Percentiles rank a stretch among this genome's conserved stretches.
These are phyloP conservation scores for Cottus gobio DNA, from an alignment of 2,113 vertebrate species.

Conservation along the genomic window DNA sequence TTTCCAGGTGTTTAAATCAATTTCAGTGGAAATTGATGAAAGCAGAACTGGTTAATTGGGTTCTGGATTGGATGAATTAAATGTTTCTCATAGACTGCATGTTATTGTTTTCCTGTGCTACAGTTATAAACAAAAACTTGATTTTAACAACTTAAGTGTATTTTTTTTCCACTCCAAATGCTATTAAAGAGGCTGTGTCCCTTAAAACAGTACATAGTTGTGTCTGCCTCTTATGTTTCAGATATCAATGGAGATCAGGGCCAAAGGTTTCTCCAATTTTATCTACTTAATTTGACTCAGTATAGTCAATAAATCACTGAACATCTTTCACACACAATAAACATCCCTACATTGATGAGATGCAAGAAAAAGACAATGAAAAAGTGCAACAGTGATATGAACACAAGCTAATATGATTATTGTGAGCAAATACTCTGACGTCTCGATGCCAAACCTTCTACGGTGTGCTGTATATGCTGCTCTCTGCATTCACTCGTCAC, in stretches of 20 bases:
- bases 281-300: no score
- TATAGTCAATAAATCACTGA: no score
- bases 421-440: no score
- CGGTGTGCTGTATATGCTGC: no score
- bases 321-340: no score
- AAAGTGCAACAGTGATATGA: no score
- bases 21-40: conserved; percentile 70
- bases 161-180: conserved; percentile 85
- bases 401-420: no score
- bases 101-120: conserved; percentile 84
- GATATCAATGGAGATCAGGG: background rate
- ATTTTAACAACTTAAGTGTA: conserved; percentile 86
- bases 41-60: conserved; percentile 70
- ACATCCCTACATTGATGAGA: no score
- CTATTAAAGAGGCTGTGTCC: conserved; percentile 84
- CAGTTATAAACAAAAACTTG: conserved; percentile 75
- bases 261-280: background rate
- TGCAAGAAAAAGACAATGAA: no score
- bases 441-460: no score
- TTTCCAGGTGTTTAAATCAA: conserved; percentile 75
- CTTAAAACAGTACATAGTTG: conserved; percentile 62
- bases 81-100: conserved; percentile 83
- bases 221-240: conserved; percentile 38
- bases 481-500: no score
- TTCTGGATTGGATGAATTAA: conserved; percentile 75